Evolutionary conservation across 2,797 vertebrate genomes (phyloP).

Genomic region (Bradypodion ventrale): DNA sequence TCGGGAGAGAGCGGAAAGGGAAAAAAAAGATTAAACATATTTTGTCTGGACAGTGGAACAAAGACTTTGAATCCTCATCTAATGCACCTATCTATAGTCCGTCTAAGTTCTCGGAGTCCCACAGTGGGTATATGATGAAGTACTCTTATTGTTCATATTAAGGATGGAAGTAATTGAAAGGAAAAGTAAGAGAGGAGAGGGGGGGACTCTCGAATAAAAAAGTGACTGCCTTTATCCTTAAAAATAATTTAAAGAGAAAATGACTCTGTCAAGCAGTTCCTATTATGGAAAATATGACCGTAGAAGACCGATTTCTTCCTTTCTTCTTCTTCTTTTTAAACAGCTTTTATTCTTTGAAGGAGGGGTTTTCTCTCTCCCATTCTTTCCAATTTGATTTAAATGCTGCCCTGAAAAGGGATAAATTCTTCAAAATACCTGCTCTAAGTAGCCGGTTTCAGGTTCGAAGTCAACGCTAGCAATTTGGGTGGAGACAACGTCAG

Average conservation of each 20-base stretch:
- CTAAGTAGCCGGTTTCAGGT: neutral
- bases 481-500: neutral
- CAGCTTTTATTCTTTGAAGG: conserved; percentile 74
- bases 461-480: neutral
- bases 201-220: conserved; percentile 60
- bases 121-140: conserved; percentile 71
- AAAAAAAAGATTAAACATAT: conserved; percentile 77
- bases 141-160: conserved; percentile 79
- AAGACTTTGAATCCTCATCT: conserved; percentile 79
- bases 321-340: no score
- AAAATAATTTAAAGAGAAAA: conserved; percentile 81
- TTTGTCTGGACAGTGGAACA: conserved; percentile 80
- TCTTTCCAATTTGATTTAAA: conserved; percentile 70
- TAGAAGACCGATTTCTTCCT: conserved; percentile 65
- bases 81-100: conserved; percentile 77
- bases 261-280: conserved; percentile 75
- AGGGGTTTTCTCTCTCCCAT: conserved; percentile 49
- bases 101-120: conserved; percentile 74
- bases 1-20: conserved; percentile 60
- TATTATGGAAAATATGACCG: conserved; percentile 80
- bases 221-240: conserved; percentile 77
- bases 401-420: conserved; percentile 68
- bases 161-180: conserved; percentile 83
- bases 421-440: conserved; percentile 51
- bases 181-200: conserved; percentile 76